Conservation (phyloP, 2,888 invertebrate species). For the Galerucella calmariensis region DNA sequence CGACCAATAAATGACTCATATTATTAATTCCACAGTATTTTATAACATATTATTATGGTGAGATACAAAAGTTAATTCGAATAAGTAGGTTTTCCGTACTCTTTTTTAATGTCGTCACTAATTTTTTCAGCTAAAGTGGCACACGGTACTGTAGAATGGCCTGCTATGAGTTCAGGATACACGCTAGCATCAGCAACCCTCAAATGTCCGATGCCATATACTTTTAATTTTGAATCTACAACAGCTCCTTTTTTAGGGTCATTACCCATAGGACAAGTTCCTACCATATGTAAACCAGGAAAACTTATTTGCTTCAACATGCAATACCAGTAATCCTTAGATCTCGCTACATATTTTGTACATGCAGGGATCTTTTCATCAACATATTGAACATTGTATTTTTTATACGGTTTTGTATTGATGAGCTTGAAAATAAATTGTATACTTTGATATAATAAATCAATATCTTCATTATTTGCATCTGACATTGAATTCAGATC, state of each 20-base stretch:
- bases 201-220: constrained; percentile 69
- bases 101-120: constrained; percentile 2
- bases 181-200: constrained; percentile 76
- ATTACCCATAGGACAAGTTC: constrained; percentile 77
- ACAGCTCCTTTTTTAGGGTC: constrained; percentile 69
- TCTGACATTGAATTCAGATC: constrained; percentile 74
- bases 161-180: constrained; percentile 64
- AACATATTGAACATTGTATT: constrained; percentile 65
- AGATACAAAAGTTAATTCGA: background rate
- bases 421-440: constrained; percentile 62
- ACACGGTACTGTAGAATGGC: background rate
- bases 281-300: constrained; percentile 71
- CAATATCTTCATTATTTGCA: constrained; percentile 64
- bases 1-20: too few relatives aligned
- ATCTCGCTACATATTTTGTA: constrained; percentile 15
- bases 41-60: too few relatives aligned
- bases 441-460: constrained; percentile 67
- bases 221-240: constrained; percentile 71
- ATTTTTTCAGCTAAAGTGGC: background rate
- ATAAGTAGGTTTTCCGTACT: background rate
- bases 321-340: constrained; percentile 41
- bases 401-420: constrained; percentile 66
- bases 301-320: constrained; percentile 28
- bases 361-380: constrained; percentile 30
- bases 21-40: too few relatives aligned